phyloP scores from a whole-genome alignment of 1,140 invertebrate genomes.

The Chymomyza costata region DNA sequence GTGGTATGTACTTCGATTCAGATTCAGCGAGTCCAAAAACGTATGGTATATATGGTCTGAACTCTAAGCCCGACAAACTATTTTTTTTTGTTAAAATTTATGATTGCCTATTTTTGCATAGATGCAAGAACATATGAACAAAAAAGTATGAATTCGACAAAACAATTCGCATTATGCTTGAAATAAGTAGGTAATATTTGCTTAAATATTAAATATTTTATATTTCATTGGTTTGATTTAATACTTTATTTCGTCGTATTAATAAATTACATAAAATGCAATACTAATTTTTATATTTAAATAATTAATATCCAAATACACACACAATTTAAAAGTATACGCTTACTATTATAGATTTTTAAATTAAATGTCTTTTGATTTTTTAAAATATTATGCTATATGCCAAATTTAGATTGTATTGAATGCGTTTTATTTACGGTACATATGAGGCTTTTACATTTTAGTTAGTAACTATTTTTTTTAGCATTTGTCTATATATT shows the following conservation, averaged over 20 bases:
- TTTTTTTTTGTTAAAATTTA: no score
- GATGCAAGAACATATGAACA: no score
- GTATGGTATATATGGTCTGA: no score
- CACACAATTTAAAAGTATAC: conserved; percentile 32
- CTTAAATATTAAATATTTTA: conserved; percentile 11
- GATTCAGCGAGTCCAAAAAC: no score
- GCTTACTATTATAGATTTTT: no score
- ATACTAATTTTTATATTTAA: conserved; percentile 44
- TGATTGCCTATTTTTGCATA: no score
- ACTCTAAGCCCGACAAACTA: no score
- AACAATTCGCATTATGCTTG: no score
- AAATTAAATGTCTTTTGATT: conserved; percentile 30
- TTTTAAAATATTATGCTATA: conserved; percentile 5
- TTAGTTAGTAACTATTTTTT: conserved; percentile 54
- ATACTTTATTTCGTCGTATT: conserved; percentile 60
- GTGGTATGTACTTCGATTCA: no score
- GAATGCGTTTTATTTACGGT: conserved; percentile 16
- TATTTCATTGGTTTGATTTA: conserved; percentile 57
- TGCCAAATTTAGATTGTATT: conserved; percentile 19
- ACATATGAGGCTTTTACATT: conserved; percentile 28
- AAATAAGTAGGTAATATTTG: background rate
- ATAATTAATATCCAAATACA: conserved; percentile 15
- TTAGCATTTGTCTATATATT: conserved; percentile 28
- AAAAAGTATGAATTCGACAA: no score
- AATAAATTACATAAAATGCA: conserved; percentile 50